Base-by-base conservation (phyloP, 1,140 invertebrate species). In the Drosophila sp. region DNA sequence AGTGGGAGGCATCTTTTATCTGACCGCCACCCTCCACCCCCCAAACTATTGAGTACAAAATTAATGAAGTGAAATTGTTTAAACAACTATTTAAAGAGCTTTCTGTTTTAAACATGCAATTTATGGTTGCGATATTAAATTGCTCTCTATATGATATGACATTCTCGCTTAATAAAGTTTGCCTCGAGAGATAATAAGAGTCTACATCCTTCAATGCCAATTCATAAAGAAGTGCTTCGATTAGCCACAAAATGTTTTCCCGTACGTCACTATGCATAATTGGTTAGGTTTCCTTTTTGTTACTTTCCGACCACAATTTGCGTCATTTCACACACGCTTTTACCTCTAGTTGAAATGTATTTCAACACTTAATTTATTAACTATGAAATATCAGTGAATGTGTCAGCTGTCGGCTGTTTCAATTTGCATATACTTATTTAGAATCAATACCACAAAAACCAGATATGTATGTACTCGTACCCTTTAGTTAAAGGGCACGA, bases 321-420 rank as follows among this genome's bases (percentile, higher is more conserved):
- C 17, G 17, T 35, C 35, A 38, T 38, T 38, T 38, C 35, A 10
- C 35, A 38, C 2, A 35, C 3, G 10, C 10, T 17, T 17, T 17
- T 17, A 17, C 17, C 17, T 17, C 17, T 17, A 17, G 17, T 17
- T 17, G 17, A 17, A 17, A 17, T 17, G 17, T 17, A 17, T 17
- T 17, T 17, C 17, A 17, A 17, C 17, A 17, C 58, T 55, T 32
- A 11, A 70, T 32, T 69, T 61, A 27, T 66, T 70, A 69, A 50
- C 62, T 76, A 72, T 62, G 47, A 79, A 76, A 83, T 76, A 69
- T 83, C 72, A 76, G 6, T 47, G 63, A 56, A 61, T 67, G 54
- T 66, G 80, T 76, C 80, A 79, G 62, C 80, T 83, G 80, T 76
- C 76, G 79, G 40, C 67, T 67, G 54, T 60, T 55, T 40, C 50